Conservation (phyloP, 2,113 vertebrate genomes). For the Mesembrinibis cayennensis region DNA sequence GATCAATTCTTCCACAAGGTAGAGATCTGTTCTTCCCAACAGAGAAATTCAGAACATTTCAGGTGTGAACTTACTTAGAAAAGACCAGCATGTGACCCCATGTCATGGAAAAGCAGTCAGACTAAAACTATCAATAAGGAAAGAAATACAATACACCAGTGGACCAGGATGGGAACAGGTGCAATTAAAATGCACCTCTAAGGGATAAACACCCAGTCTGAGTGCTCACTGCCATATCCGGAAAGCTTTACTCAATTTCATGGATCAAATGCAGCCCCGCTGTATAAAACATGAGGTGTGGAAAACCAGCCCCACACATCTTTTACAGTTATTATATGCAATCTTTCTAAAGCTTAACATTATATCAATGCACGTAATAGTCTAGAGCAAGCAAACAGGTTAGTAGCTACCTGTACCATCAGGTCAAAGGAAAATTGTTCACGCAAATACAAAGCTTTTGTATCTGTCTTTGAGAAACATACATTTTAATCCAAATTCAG, state of each 20-base stretch:
- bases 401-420: not conserved
- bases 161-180: not conserved
- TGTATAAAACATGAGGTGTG: accelerated
- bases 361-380: not conserved
- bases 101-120: not conserved
- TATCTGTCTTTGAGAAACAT: not conserved
- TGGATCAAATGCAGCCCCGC: not conserved
- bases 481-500: not conserved
- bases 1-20: not conserved
- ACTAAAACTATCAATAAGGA: not conserved
- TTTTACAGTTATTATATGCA: not conserved
- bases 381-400: not conserved
- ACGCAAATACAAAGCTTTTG: not conserved
- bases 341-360: not conserved
- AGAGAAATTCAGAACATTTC: not conserved
- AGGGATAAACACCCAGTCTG: not conserved
- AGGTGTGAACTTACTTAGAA: not conserved
- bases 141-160: not conserved
- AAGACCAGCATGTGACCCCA: not conserved
- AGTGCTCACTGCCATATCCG: not conserved
- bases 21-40: not conserved
- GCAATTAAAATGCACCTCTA: not conserved
- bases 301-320: not conserved
- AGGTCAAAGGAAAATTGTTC: not conserved
- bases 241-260: not conserved